phyloP scores from a whole-genome alignment of 2,888 invertebrate genomes.

The Agonopterix alstromeriana region DNA sequence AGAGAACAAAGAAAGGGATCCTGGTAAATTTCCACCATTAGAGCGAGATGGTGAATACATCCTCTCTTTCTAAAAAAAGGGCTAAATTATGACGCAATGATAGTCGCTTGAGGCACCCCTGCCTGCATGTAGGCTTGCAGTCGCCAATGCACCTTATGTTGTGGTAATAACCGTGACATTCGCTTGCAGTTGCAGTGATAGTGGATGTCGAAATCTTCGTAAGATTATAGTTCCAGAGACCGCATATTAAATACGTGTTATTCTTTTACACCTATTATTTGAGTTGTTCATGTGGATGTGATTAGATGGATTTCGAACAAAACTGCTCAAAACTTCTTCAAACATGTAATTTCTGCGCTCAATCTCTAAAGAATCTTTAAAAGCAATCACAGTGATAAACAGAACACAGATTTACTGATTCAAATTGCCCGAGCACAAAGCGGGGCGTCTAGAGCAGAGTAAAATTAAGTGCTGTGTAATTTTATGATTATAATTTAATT shows the following conservation, averaged over 20 bases:
- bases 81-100: conserved; percentile 62
- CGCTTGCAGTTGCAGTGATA: conserved; percentile 14
- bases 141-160: conserved; percentile 17
- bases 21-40: conserved; percentile 27
- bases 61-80: conserved; percentile 36
- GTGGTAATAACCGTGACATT: conserved; percentile 20
- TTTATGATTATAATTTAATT: no score
- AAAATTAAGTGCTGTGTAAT: no score
- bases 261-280: no score
- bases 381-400: no score
- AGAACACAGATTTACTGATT: no score
- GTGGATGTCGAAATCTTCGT: conserved; percentile 36
- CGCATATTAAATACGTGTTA: not conserved
- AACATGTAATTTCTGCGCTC: no score
- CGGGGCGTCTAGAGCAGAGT: no score
- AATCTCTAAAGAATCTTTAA: no score
- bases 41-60: conserved; percentile 20
- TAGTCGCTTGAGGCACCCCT: conserved; percentile 38
- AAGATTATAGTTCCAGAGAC: conserved; percentile 29
- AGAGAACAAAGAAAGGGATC: conserved; percentile 36
- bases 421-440: no score
- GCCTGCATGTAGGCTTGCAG: conserved; percentile 22
- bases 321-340: no score
- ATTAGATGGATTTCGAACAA: no score
- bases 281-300: no score